phyloP scores from a whole-genome alignment of 2,113 vertebrate species.

The Crocuta crocuta region DNA sequence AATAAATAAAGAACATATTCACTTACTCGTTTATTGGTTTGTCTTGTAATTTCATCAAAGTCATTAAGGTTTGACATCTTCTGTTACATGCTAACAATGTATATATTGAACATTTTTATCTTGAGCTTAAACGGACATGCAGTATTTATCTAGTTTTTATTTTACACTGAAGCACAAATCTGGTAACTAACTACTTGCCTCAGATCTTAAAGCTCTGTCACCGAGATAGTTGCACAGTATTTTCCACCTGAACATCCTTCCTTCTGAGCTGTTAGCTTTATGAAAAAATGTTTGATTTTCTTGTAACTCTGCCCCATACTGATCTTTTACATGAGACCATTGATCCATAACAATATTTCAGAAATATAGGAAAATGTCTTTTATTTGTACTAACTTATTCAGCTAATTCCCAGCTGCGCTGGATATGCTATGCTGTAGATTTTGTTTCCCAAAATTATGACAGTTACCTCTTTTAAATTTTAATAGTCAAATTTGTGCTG shows the following conservation, averaged over 20 bases:
- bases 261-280: background rate
- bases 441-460: background rate
- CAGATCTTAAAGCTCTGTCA: background rate
- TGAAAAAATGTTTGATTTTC: background rate
- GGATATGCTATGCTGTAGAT: background rate
- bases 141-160: background rate
- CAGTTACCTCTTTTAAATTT: background rate
- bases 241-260: background rate
- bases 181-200: slow-evolving; percentile 25
- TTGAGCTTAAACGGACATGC: background rate
- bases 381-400: background rate
- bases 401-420: background rate
- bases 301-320: background rate
- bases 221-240: background rate
- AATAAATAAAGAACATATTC: background rate
- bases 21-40: background rate
- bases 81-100: background rate
- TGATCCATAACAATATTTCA: background rate
- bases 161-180: background rate
- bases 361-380: background rate
- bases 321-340: background rate
- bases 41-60: background rate
- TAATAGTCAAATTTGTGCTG: background rate
- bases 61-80: background rate
- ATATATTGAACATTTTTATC: background rate